Percentiles rank a stretch among this genome's conserved stretches.
These are phyloP conservation scores for Lymantria monacha DNA, from an alignment of 2,888 invertebrate genomes.

Conservation along the genomic window DNA sequence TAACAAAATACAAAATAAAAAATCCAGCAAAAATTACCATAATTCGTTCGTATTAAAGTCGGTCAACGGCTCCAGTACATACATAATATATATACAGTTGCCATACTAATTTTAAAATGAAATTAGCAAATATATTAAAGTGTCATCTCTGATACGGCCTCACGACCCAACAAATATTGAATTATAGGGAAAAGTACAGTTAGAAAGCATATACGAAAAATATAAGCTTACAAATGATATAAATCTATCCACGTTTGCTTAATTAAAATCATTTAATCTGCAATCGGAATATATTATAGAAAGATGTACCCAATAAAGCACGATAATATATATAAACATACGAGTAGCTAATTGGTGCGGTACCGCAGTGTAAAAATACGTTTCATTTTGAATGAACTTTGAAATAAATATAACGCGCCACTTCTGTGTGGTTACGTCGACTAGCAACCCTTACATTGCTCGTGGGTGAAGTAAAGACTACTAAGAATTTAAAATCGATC, in stretches of 20 bases:
- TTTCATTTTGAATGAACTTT: too few species aligned
- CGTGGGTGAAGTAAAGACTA: too few species aligned
- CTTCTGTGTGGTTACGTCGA: too few species aligned
- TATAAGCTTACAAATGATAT: slow-evolving; percentile 45
- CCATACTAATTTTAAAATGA: slow-evolving; percentile 11
- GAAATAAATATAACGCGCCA: too few species aligned
- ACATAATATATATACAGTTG: slow-evolving; percentile 1
- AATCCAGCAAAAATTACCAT: slow-evolving; percentile 13
- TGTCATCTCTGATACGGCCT: slow-evolving; percentile 20
- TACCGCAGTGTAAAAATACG: background rate
- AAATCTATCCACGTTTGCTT: slow-evolving; percentile 57
- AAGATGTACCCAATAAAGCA: slow-evolving; percentile 63
- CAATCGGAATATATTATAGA: slow-evolving; percentile 71
- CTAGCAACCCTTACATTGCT: too few species aligned
- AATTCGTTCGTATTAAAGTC: slow-evolving; percentile 10
- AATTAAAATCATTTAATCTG: slow-evolving; percentile 75
- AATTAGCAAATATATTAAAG: slow-evolving; percentile 23
- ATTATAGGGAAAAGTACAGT: slow-evolving; percentile 46
- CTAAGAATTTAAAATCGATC: too few species aligned
- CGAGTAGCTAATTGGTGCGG: slow-evolving; percentile 20
- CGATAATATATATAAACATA: slow-evolving; percentile 45
- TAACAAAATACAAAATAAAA: slow-evolving; percentile 8
- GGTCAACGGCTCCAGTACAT: slow-evolving; percentile 11
- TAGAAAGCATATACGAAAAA: slow-evolving; percentile 40
- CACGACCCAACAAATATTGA: slow-evolving; percentile 29